Conservation (phyloP, 1,140 invertebrate genomes). For the Grapholita molesta region DNA sequence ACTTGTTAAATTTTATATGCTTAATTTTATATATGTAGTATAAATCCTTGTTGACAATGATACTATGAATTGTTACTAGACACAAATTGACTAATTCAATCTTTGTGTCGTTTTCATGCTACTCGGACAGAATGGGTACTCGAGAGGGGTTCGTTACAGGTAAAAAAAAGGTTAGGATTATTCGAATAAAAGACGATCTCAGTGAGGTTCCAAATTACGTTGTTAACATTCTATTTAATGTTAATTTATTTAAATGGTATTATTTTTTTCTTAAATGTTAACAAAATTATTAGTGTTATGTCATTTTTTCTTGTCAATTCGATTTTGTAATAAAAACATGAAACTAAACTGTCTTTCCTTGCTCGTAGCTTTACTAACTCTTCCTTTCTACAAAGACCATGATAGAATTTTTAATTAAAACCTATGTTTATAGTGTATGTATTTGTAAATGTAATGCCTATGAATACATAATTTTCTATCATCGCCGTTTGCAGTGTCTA, state of each 20-base stretch:
- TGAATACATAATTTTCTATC: too few species aligned
- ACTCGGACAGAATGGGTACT: constrained; percentile 67
- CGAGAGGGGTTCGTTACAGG: constrained; percentile 68
- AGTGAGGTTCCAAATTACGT: constrained; percentile 32
- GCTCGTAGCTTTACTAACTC: constrained; percentile 34
- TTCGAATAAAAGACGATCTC: constrained; percentile 26
- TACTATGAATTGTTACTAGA: constrained; percentile 49
- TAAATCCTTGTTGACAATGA: constrained; percentile 43
- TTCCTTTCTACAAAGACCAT: not conserved
- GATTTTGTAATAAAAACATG: constrained; percentile 51
- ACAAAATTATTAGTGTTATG: constrained; percentile 53
- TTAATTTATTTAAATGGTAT: constrained; percentile 46
- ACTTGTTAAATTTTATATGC: constrained; percentile 48
- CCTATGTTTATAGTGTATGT: not conserved
- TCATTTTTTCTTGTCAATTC: constrained; percentile 54
- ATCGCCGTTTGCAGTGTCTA: not conserved
- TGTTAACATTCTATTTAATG: constrained; percentile 37
- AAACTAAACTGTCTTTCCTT: constrained; percentile 57
- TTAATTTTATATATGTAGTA: constrained; percentile 54
- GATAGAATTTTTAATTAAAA: not conserved
- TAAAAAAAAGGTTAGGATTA: constrained; percentile 38
- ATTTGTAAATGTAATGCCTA: too few species aligned
- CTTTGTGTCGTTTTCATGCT: constrained; percentile 54
- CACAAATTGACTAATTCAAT: constrained; percentile 30
- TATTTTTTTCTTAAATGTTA: constrained; percentile 48